A percentile compares a stretch with the other conserved stretches of the same genome.
phyloP scores from a whole-genome alignment of 2,888 invertebrate species.

The Cosmia pyralina region DNA sequence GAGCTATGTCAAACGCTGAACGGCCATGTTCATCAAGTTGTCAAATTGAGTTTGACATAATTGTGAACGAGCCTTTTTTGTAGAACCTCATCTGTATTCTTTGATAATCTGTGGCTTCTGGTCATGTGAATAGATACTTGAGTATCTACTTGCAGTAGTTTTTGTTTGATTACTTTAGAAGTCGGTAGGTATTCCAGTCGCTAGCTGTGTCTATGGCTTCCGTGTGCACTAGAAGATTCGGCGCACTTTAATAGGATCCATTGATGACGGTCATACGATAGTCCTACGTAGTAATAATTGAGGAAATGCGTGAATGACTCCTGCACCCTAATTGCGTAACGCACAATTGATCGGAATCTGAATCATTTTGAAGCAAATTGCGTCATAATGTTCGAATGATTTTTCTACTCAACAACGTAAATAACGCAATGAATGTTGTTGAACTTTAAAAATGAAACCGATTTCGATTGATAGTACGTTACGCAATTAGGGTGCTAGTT shows the following conservation, averaged over 20 bases:
- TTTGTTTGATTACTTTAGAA: constrained; percentile 36
- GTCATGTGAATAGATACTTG: constrained; percentile 65
- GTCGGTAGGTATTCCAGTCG: constrained; percentile 6
- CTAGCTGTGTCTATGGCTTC: background rate
- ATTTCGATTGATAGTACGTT: no score
- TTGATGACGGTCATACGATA: background rate
- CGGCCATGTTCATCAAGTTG: constrained; percentile 88
- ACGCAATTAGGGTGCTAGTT: background rate
- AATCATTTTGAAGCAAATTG: no score
- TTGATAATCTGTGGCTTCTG: constrained; percentile 74
- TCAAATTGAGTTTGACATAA: constrained; percentile 89
- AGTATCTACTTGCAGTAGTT: constrained; percentile 31
- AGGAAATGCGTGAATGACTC: background rate
- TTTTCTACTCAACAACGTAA: no score
- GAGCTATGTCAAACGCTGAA: constrained; percentile 83
- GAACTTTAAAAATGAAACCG: no score
- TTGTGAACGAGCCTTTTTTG: constrained; percentile 84
- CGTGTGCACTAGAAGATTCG: background rate
- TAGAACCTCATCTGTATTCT: constrained; percentile 70
- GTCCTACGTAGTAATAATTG: background rate
- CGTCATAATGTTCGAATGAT: no score
- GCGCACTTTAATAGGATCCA: background rate
- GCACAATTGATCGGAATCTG: no score
- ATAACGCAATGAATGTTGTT: no score
- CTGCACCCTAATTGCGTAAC: no score